Conservation (phyloP, 2,797 vertebrate genomes). For the Yasuhikotakia modesta region DNA sequence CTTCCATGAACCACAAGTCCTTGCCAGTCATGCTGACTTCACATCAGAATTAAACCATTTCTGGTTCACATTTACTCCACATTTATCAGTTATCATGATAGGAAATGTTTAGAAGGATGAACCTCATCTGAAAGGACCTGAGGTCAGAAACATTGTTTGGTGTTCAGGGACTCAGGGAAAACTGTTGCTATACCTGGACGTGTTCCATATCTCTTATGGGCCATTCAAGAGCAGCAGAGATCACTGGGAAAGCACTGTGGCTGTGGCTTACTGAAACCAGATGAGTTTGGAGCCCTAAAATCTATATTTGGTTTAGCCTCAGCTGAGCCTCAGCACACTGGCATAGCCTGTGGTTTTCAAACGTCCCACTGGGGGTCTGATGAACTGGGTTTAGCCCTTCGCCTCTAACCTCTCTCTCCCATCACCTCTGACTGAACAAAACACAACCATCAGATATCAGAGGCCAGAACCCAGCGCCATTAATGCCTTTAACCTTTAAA, state of each 20-base stretch:
- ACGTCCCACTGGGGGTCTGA: constrained; percentile 5
- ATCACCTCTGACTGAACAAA: constrained; percentile 16
- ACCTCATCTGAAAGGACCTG: background rate
- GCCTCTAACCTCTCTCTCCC: constrained; percentile 32
- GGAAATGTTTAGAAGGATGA: background rate
- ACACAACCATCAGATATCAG: constrained; percentile 6
- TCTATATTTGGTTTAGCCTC: constrained; percentile 38
- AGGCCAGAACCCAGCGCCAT: background rate
- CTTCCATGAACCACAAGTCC: background rate
- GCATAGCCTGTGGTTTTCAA: constrained; percentile 32
- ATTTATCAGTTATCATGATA: background rate
- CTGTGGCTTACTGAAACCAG: constrained; percentile 45
- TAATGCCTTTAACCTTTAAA: constrained; percentile 39
- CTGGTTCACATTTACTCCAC: background rate
- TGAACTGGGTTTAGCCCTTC: constrained; percentile 46
- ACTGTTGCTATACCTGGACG: constrained; percentile 3
- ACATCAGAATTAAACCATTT: background rate
- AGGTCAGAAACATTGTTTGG: background rate
- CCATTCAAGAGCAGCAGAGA: constrained; percentile 15
- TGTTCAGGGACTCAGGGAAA: background rate
- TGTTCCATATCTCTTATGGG: constrained; percentile 10
- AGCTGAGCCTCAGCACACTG: constrained; percentile 4
- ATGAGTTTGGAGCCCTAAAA: constrained; percentile 41
- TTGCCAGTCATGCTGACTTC: background rate
- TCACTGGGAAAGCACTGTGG: constrained; percentile 6